These are phyloP conservation scores for Dicyrtoma fusca DNA, from an alignment of 2,888 invertebrate genomes.

Conservation along the genomic window DNA sequence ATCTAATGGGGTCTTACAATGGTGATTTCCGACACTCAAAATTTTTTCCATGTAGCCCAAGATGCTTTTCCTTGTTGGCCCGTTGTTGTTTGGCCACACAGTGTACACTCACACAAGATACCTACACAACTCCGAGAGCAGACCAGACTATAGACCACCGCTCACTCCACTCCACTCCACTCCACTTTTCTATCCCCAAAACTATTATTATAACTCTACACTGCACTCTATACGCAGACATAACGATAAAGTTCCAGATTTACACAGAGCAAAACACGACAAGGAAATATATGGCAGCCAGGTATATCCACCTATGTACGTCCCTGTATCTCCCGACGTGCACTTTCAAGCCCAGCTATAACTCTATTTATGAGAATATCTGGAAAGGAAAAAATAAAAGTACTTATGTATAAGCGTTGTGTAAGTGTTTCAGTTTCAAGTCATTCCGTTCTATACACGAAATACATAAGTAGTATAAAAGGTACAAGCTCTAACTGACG, in stretches of 20 bases:
- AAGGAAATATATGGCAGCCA: neutral
- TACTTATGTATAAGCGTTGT: no score
- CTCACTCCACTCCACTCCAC: neutral
- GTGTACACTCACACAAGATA: neutral
- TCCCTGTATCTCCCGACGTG: neutral
- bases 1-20: slow-evolving; percentile 44
- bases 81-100: slow-evolving; percentile 31
- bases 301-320: neutral
- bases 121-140: neutral
- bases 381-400: no score
- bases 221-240: no score
- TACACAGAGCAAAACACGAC: slow-evolving; percentile 1
- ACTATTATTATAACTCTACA: neutral
- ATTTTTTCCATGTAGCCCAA: slow-evolving; percentile 33
- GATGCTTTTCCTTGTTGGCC: slow-evolving; percentile 26
- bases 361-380: no score
- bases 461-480: no score
- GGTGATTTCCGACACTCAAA: slow-evolving; percentile 45
- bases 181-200: neutral
- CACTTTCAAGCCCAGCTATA: neutral
- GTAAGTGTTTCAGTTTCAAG: no score
- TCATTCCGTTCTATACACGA: no score
- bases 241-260: neutral
- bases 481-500: no score
- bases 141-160: neutral